Evolutionary conservation across 1,140 invertebrate genomes (phyloP).

Genomic region (Monochamus saltuarius): DNA sequence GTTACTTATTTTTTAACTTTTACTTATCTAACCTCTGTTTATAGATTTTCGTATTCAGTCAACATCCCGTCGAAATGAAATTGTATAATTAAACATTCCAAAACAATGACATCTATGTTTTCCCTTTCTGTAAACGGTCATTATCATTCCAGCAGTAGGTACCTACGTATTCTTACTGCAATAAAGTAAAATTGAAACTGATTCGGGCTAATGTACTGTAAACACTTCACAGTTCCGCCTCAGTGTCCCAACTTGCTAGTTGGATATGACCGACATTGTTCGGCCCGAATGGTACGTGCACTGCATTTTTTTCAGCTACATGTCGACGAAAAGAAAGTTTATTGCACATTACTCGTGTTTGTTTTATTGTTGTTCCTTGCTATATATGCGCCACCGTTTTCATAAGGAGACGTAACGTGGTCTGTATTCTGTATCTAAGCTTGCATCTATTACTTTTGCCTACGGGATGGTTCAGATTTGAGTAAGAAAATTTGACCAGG

Average conservation of each 20-base stretch:
- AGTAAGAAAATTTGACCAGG: no score
- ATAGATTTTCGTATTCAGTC: no score
- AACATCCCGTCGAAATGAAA: no score
- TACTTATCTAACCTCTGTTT: no score
- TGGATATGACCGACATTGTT: constrained; percentile 11
- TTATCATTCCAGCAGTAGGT: constrained; percentile 3
- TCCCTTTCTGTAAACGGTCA: constrained; percentile 10
- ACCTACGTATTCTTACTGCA: neutral
- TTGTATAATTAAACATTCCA: no score
- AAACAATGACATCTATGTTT: neutral
- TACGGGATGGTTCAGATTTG: no score
- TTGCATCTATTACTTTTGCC: no score
- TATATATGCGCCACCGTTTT: constrained; percentile 1
- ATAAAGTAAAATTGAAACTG: constrained; percentile 2
- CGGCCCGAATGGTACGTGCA: neutral
- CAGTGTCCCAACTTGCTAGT: constrained; percentile 2
- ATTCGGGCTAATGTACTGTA: neutral
- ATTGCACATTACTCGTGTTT: neutral
- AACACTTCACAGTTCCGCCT: constrained; percentile 8
- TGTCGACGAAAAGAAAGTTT: constrained; percentile 11
- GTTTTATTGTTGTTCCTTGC: neutral
- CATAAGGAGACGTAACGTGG: no score
- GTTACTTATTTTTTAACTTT: no score
- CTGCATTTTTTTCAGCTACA: neutral
- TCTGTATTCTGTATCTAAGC: no score